Evolutionary conservation across 2,888 invertebrate species (phyloP), one percentile per base, ranked within the genome.

Genomic region (Orgyia antiqua): DNA sequence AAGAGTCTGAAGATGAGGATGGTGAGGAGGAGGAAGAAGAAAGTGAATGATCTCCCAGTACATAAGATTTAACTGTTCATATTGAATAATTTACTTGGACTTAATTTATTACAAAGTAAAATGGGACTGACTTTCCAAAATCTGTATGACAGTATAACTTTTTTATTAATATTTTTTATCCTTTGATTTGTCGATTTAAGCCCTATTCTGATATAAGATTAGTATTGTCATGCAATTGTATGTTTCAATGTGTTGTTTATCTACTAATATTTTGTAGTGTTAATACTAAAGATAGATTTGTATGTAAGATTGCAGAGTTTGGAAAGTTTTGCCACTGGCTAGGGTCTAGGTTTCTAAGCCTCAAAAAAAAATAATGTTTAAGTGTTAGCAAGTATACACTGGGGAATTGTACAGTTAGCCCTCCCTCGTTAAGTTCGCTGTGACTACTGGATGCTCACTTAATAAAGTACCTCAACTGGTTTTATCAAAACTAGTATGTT

Each of bases 11-110:
- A 19, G 90, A 91, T 31, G 89, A 89, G 39, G 90, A 89, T 18
- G 90, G 89, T 36, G 88, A 88, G 36, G 90, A 91, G 32, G 88
- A 89, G 45, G 90, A 89, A 39, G 90, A 91, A 55, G 89, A 89
- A 67, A 89, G 90, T 87, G 89, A 90, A 82, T 89, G 89, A 89
- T 84, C 84, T 83, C 84, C 69, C 68, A 59, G 66, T 52, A 59
- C 57, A 49, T 56, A 75, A 72, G 62, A 72, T 65, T 68, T 65
- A 68, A 69, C 80, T 83, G 86, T 80, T 87, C 84, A 78, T 83
- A 83, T 74, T 82, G 77, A 83, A 80, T 84, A 82, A 82, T 83
- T 86, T 82, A 80, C 82, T 82, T 78, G 76, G 79, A 83, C 79
- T 86, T 86, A 86, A 86, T 86, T 86, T 86, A 86, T 86, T 86